phyloP scores from a whole-genome alignment of 2,888 invertebrate species.

The Andrena marginata region DNA sequence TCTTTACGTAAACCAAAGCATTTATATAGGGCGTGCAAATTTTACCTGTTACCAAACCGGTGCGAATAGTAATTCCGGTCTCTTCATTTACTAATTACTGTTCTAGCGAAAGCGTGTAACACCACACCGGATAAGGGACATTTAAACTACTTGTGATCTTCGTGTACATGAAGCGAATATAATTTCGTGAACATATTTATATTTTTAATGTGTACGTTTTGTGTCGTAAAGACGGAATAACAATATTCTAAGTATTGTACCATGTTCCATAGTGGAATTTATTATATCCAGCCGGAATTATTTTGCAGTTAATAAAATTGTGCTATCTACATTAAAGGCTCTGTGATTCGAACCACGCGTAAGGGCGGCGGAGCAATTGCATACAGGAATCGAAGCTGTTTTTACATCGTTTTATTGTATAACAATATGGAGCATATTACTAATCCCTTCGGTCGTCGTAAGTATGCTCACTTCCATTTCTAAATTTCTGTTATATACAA shows the following conservation, averaged over 20 bases:
- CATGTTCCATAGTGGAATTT: constrained; percentile 6
- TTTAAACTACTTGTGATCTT: constrained; percentile 55
- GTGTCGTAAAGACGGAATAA: constrained; percentile 27
- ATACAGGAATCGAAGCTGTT: neutral
- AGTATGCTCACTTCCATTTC: neutral
- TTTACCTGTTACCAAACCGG: constrained; percentile 17
- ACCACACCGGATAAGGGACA: constrained; percentile 24
- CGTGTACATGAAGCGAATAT: constrained; percentile 46
- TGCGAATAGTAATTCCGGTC: constrained; percentile 5
- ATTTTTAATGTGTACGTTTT: constrained; percentile 59
- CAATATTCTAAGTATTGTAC: constrained; percentile 33
- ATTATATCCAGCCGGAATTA: constrained; percentile 6
- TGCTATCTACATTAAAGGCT: neutral
- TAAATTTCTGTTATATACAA: neutral
- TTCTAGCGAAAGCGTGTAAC: constrained; percentile 19
- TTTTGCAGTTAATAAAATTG: constrained; percentile 1
- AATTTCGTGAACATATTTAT: constrained; percentile 61
- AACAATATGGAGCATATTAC: constrained; percentile 4
- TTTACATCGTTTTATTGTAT: constrained; percentile 25
- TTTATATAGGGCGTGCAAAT: constrained; percentile 32
- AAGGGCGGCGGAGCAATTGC: neutral
- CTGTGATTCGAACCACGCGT: too few relatives aligned
- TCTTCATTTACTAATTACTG: neutral
- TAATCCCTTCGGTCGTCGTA: neutral
- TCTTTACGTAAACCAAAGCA: constrained; percentile 29